Conservation (phyloP, 2,888 invertebrate species). For the Heteromurus nitidus region DNA sequence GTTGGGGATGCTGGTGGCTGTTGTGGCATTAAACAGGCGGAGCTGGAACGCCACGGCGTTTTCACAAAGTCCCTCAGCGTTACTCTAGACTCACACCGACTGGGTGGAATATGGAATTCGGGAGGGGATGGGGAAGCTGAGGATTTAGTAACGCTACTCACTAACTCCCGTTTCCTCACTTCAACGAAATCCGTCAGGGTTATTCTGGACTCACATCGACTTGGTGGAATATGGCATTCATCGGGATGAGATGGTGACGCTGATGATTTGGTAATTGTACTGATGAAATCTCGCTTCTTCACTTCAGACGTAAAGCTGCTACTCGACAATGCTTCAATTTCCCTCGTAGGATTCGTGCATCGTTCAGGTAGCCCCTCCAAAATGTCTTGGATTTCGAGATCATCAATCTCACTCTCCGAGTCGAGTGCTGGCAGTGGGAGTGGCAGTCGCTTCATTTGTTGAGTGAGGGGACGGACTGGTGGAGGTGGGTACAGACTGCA, state of each 20-base stretch:
- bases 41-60: constrained; percentile 66
- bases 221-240: constrained; percentile 4
- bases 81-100: constrained; percentile 52
- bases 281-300: not conserved
- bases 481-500: no score
- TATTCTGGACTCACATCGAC: constrained; percentile 52
- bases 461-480: constrained; percentile 10
- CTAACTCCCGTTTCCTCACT: not conserved
- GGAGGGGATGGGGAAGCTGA: not conserved
- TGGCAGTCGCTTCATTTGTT: constrained; percentile 21
- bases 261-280: constrained; percentile 2
- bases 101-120: constrained; percentile 6
- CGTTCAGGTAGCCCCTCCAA: constrained; percentile 41
- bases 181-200: constrained; percentile 62
- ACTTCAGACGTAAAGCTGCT: constrained; percentile 7
- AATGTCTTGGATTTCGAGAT: constrained; percentile 40
- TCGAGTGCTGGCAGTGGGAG: constrained; percentile 36
- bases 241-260: no score
- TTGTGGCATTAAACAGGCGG: constrained; percentile 32
- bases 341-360: constrained; percentile 46
- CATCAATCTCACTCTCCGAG: constrained; percentile 43
- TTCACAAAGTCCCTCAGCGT: constrained; percentile 69
- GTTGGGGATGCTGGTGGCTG: not conserved
- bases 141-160: not conserved
- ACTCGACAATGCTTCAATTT: constrained; percentile 47